Evolutionary conservation across 2,113 vertebrate species (phyloP), one percentile per base, ranked within the genome.

Genomic region (Entelurus aequoreus): DNA sequence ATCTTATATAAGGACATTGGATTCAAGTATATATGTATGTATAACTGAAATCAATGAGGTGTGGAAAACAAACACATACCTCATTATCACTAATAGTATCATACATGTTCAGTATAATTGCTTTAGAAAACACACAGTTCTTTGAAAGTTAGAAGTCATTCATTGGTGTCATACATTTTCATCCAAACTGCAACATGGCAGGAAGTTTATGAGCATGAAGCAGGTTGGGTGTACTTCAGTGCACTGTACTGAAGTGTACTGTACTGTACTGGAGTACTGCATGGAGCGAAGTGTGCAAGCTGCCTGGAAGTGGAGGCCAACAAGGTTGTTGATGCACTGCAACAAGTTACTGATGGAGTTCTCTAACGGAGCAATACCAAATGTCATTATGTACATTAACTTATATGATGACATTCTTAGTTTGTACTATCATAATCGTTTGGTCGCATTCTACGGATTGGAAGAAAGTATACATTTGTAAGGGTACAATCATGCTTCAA

Each of bases 121-220:
- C 67, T 69, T 83, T 79, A 74, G 78, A 72, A 85, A 84, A 76
- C 71, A 81, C 75, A 75, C 40, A 68, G 54, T 48, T 76, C 68
- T 78, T 75, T 54, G 66, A 75, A 75, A 84, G 63, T 73, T 62
- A 82, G 72, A 79, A 79, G 80, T 88, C 88, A 90, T 88, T 90
- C 89, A 88, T 87, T 86, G 85, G 81, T 83, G 83, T 90, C 86
- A 77, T 81, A 86, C 74, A 75, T 82, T 66, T 63, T 58, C 65
- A 74, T 80, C 73, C 82, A 80, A 76, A 80, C 83, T 75, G 75
- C 76, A 84, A 78, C 79, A 79, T 79, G 64, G 73, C 13, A 68
- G 69, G 68, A 75, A 71, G 54, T 67, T 19, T 21, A 64, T 51
- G 19, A 67, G 42, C 68, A 62, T 64, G 77, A 69, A 70, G 64